Percentiles rank a stretch among this genome's conserved stretches.
Conservation (phyloP, 1,140 invertebrate genomes). For the Hyles vespertilio region DNA sequence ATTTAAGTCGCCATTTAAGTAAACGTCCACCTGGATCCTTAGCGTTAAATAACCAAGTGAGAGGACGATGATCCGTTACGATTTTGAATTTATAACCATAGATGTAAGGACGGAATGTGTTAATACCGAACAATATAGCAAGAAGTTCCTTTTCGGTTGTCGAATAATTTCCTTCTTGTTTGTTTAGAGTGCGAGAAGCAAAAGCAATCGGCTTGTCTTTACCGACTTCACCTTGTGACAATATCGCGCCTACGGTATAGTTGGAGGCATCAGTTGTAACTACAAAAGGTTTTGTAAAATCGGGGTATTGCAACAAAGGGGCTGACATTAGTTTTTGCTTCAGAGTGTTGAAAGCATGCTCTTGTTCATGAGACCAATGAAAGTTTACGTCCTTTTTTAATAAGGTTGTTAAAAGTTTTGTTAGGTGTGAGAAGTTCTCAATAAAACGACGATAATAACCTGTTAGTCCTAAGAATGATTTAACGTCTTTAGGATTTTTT, state of each 20-base stretch:
- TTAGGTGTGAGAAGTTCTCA: constrained; percentile 32
- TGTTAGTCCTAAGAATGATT: constrained; percentile 56
- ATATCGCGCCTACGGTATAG: too few relatives aligned
- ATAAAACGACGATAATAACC: constrained; percentile 49
- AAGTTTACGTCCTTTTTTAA: too few relatives aligned
- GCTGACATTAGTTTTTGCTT: constrained; percentile 52
- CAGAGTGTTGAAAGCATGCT: constrained; percentile 54
- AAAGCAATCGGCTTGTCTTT: too few relatives aligned
- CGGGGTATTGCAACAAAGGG: too few relatives aligned
- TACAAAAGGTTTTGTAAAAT: too few relatives aligned
- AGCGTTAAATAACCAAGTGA: constrained; percentile 67
- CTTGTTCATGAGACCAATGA: constrained; percentile 27
- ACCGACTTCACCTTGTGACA: too few relatives aligned
- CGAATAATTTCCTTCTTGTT: too few relatives aligned
- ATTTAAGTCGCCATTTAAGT: constrained; percentile 70
- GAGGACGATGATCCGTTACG: constrained; percentile 70
- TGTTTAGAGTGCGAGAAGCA: too few relatives aligned
- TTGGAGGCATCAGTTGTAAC: too few relatives aligned
- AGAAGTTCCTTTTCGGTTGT: too few relatives aligned
- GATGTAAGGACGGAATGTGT: too few relatives aligned
- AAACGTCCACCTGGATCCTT: constrained; percentile 68
- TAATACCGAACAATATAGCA: too few relatives aligned
- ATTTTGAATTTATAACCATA: constrained; percentile 21
- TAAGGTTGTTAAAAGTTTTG: constrained; percentile 29
- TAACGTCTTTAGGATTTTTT: constrained; percentile 49